These are phyloP conservation scores for Thalassaphorura encarpata DNA, from an alignment of 1,140 invertebrate genomes.

Conservation along the genomic window DNA sequence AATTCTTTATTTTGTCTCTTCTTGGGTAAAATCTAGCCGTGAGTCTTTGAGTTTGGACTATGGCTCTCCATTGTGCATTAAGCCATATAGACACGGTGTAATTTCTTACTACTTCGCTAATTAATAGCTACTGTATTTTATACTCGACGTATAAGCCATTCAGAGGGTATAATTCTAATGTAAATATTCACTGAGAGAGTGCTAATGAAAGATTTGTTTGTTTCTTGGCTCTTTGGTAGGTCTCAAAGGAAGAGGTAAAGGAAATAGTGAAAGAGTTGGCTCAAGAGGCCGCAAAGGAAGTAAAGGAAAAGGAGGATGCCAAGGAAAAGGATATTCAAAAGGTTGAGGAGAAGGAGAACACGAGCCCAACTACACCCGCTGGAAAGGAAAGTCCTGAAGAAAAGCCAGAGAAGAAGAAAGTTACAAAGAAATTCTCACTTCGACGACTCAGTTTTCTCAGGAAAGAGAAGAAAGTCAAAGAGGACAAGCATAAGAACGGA, in stretches of 20 bases:
- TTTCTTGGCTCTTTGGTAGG: neutral
- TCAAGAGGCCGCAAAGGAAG: slow-evolving; percentile 29
- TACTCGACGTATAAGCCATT: no score
- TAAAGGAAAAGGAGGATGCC: slow-evolving; percentile 21
- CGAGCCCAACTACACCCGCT: slow-evolving; percentile 21
- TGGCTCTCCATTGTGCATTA: no score
- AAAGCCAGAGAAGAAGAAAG: slow-evolving; percentile 32
- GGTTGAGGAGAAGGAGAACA: slow-evolving; percentile 9
- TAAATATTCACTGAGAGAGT: no score
- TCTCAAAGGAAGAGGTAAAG: slow-evolving; percentile 4
- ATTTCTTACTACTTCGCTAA: no score
- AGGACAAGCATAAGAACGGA: slow-evolving; percentile 34
- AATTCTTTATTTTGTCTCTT: no score
- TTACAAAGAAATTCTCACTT: slow-evolving; percentile 33
- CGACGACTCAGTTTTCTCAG: slow-evolving; percentile 34
- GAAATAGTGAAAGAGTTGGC: slow-evolving; percentile 12
- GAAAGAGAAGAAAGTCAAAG: slow-evolving; percentile 34
- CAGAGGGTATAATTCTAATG: no score
- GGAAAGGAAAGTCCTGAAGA: slow-evolving; percentile 24
- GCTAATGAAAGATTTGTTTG: no score
- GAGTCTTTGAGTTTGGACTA: no score
- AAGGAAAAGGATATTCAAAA: slow-evolving; percentile 19
- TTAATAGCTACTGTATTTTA: no score
- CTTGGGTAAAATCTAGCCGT: no score
- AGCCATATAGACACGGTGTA: no score